Percentiles rank a stretch among this genome's conserved stretches.
Conservation (phyloP, 1,140 invertebrate species). For the Centruroides sculpturatus region DNA sequence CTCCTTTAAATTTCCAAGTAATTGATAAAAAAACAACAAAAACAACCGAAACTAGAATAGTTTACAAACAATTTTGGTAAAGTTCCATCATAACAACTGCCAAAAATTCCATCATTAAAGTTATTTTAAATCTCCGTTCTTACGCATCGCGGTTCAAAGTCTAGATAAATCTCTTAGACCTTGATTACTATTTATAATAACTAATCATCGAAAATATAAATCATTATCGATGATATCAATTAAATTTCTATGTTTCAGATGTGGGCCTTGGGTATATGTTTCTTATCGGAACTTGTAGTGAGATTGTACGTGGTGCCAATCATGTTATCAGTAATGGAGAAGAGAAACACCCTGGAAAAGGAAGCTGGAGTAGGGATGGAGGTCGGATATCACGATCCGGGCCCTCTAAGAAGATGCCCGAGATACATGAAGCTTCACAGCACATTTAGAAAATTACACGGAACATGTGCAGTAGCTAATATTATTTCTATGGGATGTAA, state of each 20-base stretch:
- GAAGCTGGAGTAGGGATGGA: conserved; percentile 53
- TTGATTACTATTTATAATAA: too few species aligned
- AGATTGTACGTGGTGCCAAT: conserved; percentile 49
- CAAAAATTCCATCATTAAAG: too few species aligned
- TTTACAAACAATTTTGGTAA: too few species aligned
- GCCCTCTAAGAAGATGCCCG: conserved; percentile 47
- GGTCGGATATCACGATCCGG: conserved; percentile 47
- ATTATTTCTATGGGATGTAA: conserved; percentile 53
- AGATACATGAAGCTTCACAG: conserved; percentile 50
- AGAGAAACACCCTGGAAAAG: conserved; percentile 40
- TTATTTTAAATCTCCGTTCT: too few species aligned
- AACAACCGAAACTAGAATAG: too few species aligned
- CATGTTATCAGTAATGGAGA: conserved; percentile 36
- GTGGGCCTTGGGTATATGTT: conserved; percentile 44
- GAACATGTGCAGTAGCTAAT: conserved; percentile 52
- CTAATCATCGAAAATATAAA: too few species aligned
- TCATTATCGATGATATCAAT: too few species aligned
- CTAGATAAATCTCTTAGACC: too few species aligned
- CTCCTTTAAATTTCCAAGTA: too few species aligned
- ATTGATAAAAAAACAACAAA: too few species aligned
- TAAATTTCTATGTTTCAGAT: conserved; percentile 36
- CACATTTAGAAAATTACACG: conserved; percentile 49
- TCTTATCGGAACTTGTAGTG: conserved; percentile 49
- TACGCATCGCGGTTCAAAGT: too few species aligned
- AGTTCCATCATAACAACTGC: too few species aligned